phyloP scores from a whole-genome alignment of 2,797 vertebrate genomes.

The Rachycentron canadum region DNA sequence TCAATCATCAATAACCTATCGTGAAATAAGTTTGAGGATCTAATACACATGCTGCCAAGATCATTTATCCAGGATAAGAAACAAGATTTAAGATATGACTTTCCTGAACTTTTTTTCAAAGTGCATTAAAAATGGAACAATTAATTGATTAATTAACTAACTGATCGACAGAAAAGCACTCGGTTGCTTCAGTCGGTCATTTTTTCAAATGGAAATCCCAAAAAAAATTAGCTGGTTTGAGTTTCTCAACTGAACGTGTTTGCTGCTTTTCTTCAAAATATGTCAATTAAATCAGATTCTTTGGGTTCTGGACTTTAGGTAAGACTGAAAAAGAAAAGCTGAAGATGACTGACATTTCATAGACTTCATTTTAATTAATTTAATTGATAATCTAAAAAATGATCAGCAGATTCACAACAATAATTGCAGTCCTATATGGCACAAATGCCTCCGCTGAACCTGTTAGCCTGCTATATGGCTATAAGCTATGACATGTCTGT shows the following conservation, averaged over 20 bases:
- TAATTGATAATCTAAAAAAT: too few relatives aligned
- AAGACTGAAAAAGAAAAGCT: background rate
- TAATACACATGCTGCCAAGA: background rate
- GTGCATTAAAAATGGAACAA: background rate
- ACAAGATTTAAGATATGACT: background rate
- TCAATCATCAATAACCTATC: background rate
- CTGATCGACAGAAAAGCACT: background rate
- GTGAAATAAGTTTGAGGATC: background rate
- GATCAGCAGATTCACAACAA: background rate
- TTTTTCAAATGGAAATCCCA: background rate
- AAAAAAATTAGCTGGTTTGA: background rate
- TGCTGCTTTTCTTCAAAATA: background rate
- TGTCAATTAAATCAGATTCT: background rate
- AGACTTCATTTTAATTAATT: too few relatives aligned
- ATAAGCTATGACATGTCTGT: slow-evolving; percentile 49
- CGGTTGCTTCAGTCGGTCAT: background rate
- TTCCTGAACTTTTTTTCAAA: too few relatives aligned
- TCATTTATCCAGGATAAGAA: background rate
- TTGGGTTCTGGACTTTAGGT: background rate
- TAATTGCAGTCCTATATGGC: background rate
- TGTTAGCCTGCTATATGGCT: slow-evolving; percentile 23
- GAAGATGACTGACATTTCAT: background rate
- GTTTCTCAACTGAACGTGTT: background rate
- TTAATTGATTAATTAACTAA: background rate
- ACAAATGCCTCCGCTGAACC: slow-evolving; percentile 16